Base-by-base conservation (phyloP, 2,888 invertebrate species). In the Agonopterix alstromeriana region DNA sequence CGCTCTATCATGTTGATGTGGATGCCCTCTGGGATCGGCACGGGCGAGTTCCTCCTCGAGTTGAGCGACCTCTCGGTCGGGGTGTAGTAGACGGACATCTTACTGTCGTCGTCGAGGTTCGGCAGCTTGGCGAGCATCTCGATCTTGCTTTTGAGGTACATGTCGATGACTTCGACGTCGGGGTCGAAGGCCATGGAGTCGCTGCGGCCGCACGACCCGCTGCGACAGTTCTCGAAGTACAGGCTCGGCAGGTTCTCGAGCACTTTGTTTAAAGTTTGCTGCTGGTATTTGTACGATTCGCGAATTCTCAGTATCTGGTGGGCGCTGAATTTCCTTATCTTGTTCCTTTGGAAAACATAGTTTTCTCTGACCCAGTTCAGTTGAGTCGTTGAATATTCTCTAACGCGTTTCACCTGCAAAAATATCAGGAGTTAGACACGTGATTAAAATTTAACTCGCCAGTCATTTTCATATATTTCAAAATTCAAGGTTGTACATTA, bases 271-370 rank as follows among this genome's bases (percentile, higher is more conserved):
- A 98, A 87, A 9, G 97, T 96, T 81, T 97, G 97, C 77, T 98
- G 98, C 80, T 98, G 98, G 73, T 97, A 95, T 81, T 98, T 98
- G 90, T 97, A 98, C 8, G 97, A 96, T 77, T 98, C 97, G 35
- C 97, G 93, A 43, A 98, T 85, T 47, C 96, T 92, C 43, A 97
- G 87, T 51, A 98, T 93, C 82, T 98, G 97, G 73, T 97, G 96
- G 12, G 96, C 94, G 85, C 97, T 97, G 86, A 98, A 98, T 81
- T 98, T 98, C 45, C 97, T 91, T 57, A 98, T 97, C 81, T 97
- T 95, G 82, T 97, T 95, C 50, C 98, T 92, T 82, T 98, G 98
- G 90, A 96, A 96, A 73, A 97, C 95, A 84, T 98, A 98, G 82
- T 97, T 97, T 78, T 98, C 98, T 53, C 97, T 92, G 59, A 98